Evolutionary conservation across 1,140 invertebrate genomes (phyloP).

Genomic region (Calosoma granatense): DNA sequence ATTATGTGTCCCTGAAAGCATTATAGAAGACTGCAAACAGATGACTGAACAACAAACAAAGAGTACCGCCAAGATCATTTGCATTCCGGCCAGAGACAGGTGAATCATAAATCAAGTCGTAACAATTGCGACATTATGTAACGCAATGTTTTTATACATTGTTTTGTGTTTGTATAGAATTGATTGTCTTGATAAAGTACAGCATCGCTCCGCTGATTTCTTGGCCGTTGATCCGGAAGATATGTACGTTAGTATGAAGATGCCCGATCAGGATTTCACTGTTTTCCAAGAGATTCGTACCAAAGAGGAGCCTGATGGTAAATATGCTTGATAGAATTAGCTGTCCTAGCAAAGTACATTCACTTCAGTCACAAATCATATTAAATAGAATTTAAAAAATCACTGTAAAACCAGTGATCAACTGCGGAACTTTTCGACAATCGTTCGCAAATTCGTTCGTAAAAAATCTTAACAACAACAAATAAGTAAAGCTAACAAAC

Average conservation of each 20-base stretch:
- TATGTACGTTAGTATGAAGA: slow-evolving; percentile 68
- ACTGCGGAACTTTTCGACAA: too few species aligned
- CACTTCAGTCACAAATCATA: background rate
- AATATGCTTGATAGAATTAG: too few species aligned
- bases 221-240: slow-evolving; percentile 72
- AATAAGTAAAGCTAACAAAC: too few species aligned
- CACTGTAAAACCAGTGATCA: too few species aligned
- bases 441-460: too few species aligned
- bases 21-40: slow-evolving; percentile 47
- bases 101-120: slow-evolving; percentile 20
- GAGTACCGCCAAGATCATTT: slow-evolving; percentile 49
- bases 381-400: background rate
- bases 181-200: slow-evolving; percentile 64
- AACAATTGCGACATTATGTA: slow-evolving; percentile 9
- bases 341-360: background rate
- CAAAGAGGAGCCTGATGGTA: slow-evolving; percentile 48
- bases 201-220: slow-evolving; percentile 65
- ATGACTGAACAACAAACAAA: slow-evolving; percentile 53
- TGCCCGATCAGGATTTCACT: slow-evolving; percentile 48
- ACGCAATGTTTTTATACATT: slow-evolving; percentile 10
- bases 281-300: slow-evolving; percentile 61
- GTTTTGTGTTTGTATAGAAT: too few species aligned
- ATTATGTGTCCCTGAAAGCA: slow-evolving; percentile 57
- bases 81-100: slow-evolving; percentile 57
- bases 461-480: too few species aligned